Conservation (phyloP, 1,140 invertebrate species). For the Campoletis sonorensis region DNA sequence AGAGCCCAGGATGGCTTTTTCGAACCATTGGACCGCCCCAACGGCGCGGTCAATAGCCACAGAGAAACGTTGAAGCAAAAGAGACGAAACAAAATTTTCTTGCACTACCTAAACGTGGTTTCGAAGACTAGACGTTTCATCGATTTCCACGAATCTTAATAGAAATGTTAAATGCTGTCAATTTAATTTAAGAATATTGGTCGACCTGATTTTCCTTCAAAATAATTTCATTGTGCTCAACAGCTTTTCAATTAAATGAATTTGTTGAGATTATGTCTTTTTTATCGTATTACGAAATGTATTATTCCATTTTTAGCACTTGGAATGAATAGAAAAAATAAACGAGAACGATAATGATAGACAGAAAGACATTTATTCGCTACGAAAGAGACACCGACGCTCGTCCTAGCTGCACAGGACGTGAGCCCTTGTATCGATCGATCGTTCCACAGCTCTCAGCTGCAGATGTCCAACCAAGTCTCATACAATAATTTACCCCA, state of each 20-base stretch:
- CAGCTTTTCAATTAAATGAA: too few relatives aligned
- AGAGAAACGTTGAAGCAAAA: background rate
- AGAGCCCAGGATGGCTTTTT: conserved; percentile 5
- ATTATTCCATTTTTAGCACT: too few relatives aligned
- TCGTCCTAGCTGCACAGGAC: conserved; percentile 40
- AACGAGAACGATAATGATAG: background rate
- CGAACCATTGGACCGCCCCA: background rate
- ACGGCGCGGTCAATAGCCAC: background rate
- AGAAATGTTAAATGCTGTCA: too few relatives aligned
- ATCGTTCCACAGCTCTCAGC: conserved; percentile 25
- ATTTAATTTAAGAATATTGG: too few relatives aligned
- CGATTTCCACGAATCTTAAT: too few relatives aligned
- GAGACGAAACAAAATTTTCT: background rate
- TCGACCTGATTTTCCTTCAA: too few relatives aligned
- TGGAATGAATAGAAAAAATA: too few relatives aligned
- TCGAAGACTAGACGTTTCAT: too few relatives aligned
- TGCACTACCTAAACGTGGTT: too few relatives aligned
- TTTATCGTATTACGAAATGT: too few relatives aligned
- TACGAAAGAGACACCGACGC: conserved; percentile 48
- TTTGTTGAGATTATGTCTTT: too few relatives aligned
- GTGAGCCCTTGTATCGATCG: conserved; percentile 49
- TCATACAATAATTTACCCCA: background rate
- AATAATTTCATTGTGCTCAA: too few relatives aligned
- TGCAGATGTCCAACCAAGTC: background rate
- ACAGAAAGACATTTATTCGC: background rate